Evolutionary conservation across 1,140 invertebrate species (phyloP), one percentile per base, ranked within the genome.

Genomic region (Drosophila sucinea): DNA sequence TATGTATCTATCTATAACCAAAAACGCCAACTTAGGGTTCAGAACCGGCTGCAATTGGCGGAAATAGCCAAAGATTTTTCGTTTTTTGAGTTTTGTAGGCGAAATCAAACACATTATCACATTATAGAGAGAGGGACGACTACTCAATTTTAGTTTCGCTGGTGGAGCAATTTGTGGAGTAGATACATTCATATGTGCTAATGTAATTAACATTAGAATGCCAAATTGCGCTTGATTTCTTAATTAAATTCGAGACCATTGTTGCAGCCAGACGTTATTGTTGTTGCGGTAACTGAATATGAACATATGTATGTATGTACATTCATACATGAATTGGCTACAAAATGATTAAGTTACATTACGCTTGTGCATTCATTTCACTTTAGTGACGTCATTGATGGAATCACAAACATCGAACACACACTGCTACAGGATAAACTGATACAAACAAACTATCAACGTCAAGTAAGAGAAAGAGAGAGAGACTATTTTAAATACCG

Each of bases 1-100:
- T 17, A 17, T 35, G 33, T 35, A 35, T 35, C 7, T 75, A 60
- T 57, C 67, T 65, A 17, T 17, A 58, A 67, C 57, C 73, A 75
- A 77, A 74, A 77, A 77, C 75, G 67, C 74, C 72, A 75, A 67
- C 72, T 38, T 38, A 23, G 33, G 23, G 60, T 27, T 30, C n/a
- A 60, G 74, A 75, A 60, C 58, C 57, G 54, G 73, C 51, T 76
- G 73, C 65, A 74, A 38, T 76, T 75, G 73, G 29, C 25, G 38
- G 35, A 62, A 51, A 72, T 72, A 38, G 35, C 27, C 47, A 51
- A 40, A 40, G 29, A 29, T 10, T 51, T 1, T 38, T 4, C 10
- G 5, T 8, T 11, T 38, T 7, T 35, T 11, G 17, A 17, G 23
- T 38, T 38, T 57, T 72, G 73, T 76, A 54, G 73, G 73, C 73